Evolutionary conservation across 1,140 invertebrate species (phyloP).

Genomic region (Euura lappo): DNA sequence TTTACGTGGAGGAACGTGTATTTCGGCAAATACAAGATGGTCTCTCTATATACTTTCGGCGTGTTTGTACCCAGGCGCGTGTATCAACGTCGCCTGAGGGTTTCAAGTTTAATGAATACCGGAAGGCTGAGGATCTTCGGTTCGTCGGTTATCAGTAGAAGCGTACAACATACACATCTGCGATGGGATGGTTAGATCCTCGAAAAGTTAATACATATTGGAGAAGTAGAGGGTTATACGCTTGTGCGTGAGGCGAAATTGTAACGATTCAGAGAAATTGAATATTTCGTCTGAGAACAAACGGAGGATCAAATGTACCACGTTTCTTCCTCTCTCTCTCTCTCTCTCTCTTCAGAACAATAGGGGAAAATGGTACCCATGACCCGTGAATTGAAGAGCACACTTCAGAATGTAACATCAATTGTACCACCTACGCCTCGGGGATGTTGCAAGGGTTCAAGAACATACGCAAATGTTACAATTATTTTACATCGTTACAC

Average conservation of each 20-base stretch:
- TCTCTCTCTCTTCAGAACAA: not conserved
- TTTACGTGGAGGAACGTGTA: not conserved
- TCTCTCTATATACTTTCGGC: not conserved
- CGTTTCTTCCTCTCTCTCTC: not conserved
- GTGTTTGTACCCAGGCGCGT: not conserved
- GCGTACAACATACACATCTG: too few species aligned
- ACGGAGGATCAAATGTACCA: not conserved
- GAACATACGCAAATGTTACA: too few species aligned
- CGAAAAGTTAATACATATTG: too few species aligned
- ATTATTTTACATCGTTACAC: too few species aligned
- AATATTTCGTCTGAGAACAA: not conserved
- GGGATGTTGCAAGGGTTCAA: too few species aligned
- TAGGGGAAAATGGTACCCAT: too few species aligned
- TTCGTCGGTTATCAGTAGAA: too few species aligned
- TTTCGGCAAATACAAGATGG: too few species aligned
- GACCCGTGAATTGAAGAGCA: too few species aligned
- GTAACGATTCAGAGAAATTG: not conserved
- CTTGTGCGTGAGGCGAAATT: not conserved
- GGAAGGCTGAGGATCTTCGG: not conserved
- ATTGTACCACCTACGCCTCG: too few species aligned
- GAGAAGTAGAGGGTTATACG: not conserved
- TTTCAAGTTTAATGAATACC: constrained; percentile 5
- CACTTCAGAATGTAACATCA: too few species aligned
- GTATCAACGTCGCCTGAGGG: not conserved
- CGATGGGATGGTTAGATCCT: too few species aligned